A percentile compares a stretch with the other conserved stretches of the same genome.
Conservation (phyloP, 2,888 invertebrate genomes). For the Cacoxenus indagator region DNA sequence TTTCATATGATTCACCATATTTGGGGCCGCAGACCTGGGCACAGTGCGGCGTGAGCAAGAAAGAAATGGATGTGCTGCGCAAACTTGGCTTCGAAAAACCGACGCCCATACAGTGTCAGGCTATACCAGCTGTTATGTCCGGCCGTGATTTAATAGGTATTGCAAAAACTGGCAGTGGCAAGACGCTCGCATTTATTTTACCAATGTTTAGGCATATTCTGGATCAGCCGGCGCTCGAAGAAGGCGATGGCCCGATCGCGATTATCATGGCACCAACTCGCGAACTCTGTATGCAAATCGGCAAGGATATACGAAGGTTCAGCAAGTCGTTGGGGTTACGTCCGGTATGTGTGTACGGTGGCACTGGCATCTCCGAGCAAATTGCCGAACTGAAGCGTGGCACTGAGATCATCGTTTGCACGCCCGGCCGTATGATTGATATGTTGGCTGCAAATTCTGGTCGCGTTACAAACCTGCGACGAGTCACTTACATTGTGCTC, state of each 20-base stretch:
- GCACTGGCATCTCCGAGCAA: slow-evolving; percentile 92
- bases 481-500: slow-evolving; percentile 96
- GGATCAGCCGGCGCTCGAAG: slow-evolving; percentile 93
- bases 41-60: slow-evolving; percentile 97
- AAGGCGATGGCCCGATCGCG: slow-evolving; percentile 96
- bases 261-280: slow-evolving; percentile 98
- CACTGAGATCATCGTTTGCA: slow-evolving; percentile 98
- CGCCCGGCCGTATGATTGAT: slow-evolving; percentile 99
- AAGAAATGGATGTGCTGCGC: slow-evolving; percentile 92
- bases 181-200: slow-evolving; percentile 96
- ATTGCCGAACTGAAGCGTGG: slow-evolving; percentile 97
- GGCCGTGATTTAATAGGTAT: slow-evolving; percentile 98
- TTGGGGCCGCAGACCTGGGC: slow-evolving; percentile 84
- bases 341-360: slow-evolving; percentile 98
- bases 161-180: slow-evolving; percentile 99
- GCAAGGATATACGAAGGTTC: slow-evolving; percentile 95
- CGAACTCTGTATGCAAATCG: slow-evolving; percentile 99
- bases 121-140: slow-evolving; percentile 97
- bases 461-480: slow-evolving; percentile 95
- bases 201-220: slow-evolving; percentile 97
- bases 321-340: slow-evolving; percentile 87
- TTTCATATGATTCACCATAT: neutral
- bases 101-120: slow-evolving; percentile 98
- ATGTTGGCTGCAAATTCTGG: slow-evolving; percentile 99
- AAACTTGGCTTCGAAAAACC: slow-evolving; percentile 95